These are phyloP conservation scores for Mus spretus DNA, from an alignment of 2,797 vertebrate genomes.

Conservation along the genomic window DNA sequence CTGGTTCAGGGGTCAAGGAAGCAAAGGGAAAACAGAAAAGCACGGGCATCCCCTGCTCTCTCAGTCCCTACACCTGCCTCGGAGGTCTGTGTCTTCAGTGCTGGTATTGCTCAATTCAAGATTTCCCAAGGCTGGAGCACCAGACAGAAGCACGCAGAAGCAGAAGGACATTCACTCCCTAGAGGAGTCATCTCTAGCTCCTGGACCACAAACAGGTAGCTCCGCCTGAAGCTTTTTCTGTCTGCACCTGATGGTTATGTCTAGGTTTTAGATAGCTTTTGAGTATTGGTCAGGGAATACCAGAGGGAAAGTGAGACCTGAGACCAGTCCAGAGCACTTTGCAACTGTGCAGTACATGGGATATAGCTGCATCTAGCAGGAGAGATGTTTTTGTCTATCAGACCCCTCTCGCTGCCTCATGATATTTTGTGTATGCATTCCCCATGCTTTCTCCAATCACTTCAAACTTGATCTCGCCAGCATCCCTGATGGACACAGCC, in stretches of 20 bases:
- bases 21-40: neutral
- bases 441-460: no score
- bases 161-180: neutral
- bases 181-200: neutral
- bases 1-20: neutral
- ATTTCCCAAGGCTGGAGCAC: neutral
- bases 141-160: neutral
- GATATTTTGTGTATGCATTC: neutral
- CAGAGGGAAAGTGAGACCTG: neutral
- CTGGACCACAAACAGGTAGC: neutral
- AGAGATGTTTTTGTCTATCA: neutral
- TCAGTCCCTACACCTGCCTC: neutral
- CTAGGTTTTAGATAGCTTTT: neutral
- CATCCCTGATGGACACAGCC: neutral
- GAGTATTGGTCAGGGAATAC: neutral
- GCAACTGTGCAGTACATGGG: no score
- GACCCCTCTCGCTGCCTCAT: accelerated
- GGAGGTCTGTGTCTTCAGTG: neutral
- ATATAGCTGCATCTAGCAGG: accelerated
- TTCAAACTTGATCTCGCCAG: no score
- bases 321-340: neutral
- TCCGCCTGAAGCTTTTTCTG: neutral
- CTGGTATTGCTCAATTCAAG: neutral
- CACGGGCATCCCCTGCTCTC: accelerated
- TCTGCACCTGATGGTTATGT: accelerated